Evolutionary conservation across 1,140 invertebrate species (phyloP).

Genomic region (Dolichoris vasculosae): DNA sequence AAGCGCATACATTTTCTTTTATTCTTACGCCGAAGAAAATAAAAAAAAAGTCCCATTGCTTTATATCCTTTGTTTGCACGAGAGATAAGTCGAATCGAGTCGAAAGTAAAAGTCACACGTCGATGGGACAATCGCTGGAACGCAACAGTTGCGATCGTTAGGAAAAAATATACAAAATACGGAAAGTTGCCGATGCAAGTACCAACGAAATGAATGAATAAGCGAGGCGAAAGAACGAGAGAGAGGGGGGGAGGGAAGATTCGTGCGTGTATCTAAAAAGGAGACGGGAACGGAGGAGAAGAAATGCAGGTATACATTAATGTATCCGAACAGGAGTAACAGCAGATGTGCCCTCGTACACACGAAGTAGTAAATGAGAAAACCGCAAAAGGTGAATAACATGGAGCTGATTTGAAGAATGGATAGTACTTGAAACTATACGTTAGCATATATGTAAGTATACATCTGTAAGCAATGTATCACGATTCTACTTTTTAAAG

Average conservation of each 20-base stretch:
- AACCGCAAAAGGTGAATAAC: slow-evolving; percentile 13
- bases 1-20: not conserved
- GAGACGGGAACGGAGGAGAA: no score
- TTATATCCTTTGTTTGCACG: not conserved
- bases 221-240: not conserved
- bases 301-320: not conserved
- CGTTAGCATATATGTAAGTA: slow-evolving; percentile 15
- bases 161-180: not conserved
- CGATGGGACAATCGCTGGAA: not conserved
- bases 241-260: not conserved
- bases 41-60: not conserved
- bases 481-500: not conserved
- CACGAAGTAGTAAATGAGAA: not conserved
- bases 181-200: not conserved
- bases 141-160: not conserved
- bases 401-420: slow-evolving; percentile 12
- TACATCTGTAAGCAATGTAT: slow-evolving; percentile 11
- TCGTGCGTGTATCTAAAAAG: not conserved
- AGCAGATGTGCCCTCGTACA: not conserved
- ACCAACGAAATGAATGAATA: not conserved
- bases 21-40: not conserved
- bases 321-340: not conserved
- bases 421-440: slow-evolving; percentile 1
- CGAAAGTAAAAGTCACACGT: not conserved
- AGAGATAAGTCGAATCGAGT: not conserved